Evolutionary conservation across 2,113 vertebrate species (phyloP).

Genomic region (Hassar affinis): DNA sequence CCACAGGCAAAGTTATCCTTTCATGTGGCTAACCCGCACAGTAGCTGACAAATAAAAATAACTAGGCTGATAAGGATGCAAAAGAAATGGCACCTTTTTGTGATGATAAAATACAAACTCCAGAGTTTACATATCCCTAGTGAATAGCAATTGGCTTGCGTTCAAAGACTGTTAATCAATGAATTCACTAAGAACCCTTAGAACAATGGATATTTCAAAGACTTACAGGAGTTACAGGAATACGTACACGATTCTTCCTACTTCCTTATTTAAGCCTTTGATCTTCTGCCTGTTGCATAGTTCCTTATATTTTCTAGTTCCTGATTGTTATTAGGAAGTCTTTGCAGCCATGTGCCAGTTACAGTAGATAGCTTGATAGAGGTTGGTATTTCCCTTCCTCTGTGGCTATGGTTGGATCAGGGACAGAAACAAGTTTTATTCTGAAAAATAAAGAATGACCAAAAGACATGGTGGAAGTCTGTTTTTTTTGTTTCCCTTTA

Average conservation of each 20-base stretch:
- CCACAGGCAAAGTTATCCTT: slow-evolving; percentile 75
- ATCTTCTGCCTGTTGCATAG: not conserved
- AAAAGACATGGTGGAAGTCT: not conserved
- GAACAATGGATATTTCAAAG: not conserved
- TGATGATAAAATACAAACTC: slow-evolving; percentile 16
- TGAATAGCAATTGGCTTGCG: not conserved
- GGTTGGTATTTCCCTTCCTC: not conserved
- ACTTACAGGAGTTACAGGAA: not conserved
- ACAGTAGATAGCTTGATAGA: not conserved
- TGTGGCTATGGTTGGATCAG: not conserved
- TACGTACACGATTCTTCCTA: not conserved
- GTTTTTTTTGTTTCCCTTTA: too few species aligned
- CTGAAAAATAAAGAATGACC: not conserved
- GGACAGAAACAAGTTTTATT: not conserved
- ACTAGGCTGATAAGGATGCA: slow-evolving; percentile 37
- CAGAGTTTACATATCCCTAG: not conserved
- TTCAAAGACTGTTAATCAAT: not conserved
- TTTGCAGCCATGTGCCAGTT: not conserved
- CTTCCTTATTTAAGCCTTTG: not conserved
- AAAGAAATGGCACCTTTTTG: slow-evolving; percentile 15
- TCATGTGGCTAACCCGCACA: slow-evolving; percentile 64
- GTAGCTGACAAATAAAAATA: slow-evolving; percentile 65
- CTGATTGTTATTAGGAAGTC: not conserved
- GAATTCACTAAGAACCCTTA: not conserved
- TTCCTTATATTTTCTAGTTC: not conserved